Evolutionary conservation across 2,113 vertebrate species (phyloP), one percentile per base, ranked within the genome.

Genomic region (Prietella phreatophila): DNA sequence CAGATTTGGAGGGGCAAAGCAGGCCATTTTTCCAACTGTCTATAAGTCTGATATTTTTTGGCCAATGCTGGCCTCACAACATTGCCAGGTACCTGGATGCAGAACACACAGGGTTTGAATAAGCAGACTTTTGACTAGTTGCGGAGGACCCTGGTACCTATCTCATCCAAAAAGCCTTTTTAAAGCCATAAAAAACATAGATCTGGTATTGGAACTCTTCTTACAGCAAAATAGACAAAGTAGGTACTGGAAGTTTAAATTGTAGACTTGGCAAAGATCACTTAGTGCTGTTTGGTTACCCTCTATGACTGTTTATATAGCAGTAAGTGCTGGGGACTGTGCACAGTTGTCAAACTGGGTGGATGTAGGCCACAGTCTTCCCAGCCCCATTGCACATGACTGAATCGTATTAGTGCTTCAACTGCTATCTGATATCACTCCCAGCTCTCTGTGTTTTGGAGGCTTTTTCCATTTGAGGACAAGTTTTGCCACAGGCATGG

Each of bases 341-440:
- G 55, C 78, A 47, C 33, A 63, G 25, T 69, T 84, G 76, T 42
- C 56, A 73, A 78, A 33, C 61, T 63, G 60, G 80, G 58, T 50
- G 63, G 78, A 91, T 82, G 27, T 71, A 73, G 14, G 33, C 42
- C 36, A 56, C 55, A 53, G 25, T 19, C 14, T 80, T 67, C 71
- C 60, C 33, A 63, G 50, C 39, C 30, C 89, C 86, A 89, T 86
- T 87, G 86, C 86, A 87, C 71, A 85, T 90, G 85, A 90, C 85
- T 90, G 58, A 76, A 20, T 78, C 78, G 82, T 83, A 80, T 91
- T 91, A 93, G 92, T 88, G 89, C 87, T 89, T 92, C 25, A 84
- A 91, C 84, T 91, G 79, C 85, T 58, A 63, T 9, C 14, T 89
- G 86, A 81, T 83, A 75, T 91, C 88, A 84, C 89, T 92, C 85